phyloP scores from a whole-genome alignment of 2,113 vertebrate genomes.

The Centropus bengalensis region DNA sequence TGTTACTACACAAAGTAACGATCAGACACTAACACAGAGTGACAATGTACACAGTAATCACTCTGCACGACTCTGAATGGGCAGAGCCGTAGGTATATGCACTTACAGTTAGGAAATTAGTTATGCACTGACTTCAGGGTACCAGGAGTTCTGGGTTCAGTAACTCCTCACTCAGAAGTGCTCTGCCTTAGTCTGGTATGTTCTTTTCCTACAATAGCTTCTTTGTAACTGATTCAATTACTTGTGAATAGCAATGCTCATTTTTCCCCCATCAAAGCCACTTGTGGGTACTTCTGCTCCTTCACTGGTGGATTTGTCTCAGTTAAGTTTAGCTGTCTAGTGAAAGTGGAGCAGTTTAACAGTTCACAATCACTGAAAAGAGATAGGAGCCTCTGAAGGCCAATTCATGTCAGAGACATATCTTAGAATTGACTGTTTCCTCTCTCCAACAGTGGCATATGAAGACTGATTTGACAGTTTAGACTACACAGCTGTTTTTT shows the following conservation, averaged over 20 bases:
- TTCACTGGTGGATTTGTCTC: neutral
- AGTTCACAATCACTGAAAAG: neutral
- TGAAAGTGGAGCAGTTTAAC: neutral
- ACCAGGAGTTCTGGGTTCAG: neutral
- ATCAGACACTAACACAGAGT: neutral
- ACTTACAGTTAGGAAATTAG: neutral
- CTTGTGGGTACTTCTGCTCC: neutral
- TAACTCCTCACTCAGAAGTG: neutral
- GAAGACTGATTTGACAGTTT: neutral
- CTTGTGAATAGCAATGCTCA: neutral
- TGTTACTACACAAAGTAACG: neutral
- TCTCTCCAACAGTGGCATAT: neutral
- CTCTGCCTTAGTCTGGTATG: neutral
- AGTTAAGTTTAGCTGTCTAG: neutral
- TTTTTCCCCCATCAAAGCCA: neutral
- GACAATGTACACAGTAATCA: neutral
- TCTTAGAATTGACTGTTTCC: neutral
- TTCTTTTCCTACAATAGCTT: neutral
- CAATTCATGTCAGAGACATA: neutral
- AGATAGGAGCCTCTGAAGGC: neutral
- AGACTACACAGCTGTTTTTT: neutral
- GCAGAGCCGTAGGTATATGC: neutral
- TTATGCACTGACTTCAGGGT: neutral
- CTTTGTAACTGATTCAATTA: fast-evolving
- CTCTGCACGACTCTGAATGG: neutral